phyloP scores from a whole-genome alignment of 2,888 invertebrate genomes.

The Parascotia fuliginaria region DNA sequence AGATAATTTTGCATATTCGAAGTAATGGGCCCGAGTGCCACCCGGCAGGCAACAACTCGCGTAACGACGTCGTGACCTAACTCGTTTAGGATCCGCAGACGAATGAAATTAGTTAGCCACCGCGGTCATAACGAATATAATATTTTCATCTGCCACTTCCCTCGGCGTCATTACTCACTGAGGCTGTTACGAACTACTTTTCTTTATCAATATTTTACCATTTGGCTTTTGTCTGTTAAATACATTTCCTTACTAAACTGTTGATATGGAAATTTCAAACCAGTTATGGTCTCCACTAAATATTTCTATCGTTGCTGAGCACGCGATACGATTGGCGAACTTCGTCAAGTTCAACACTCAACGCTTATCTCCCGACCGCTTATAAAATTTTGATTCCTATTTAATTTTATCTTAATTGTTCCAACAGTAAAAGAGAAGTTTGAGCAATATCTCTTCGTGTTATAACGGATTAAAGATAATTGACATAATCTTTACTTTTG shows the following conservation, averaged over 20 bases:
- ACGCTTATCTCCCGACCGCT: slow-evolving; percentile 79
- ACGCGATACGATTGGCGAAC: slow-evolving; percentile 60
- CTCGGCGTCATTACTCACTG: slow-evolving; percentile 61
- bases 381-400: slow-evolving; percentile 82
- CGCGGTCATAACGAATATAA: slow-evolving; percentile 79
- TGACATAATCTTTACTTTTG: slow-evolving; percentile 37
- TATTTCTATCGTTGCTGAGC: slow-evolving; percentile 42
- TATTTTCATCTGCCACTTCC: slow-evolving; percentile 72
- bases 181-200: slow-evolving; percentile 24
- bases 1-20: slow-evolving; percentile 48
- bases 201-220: slow-evolving; percentile 7
- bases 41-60: slow-evolving; percentile 47
- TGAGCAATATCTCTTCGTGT: slow-evolving; percentile 65
- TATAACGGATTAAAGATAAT: slow-evolving; percentile 57
- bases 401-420: slow-evolving; percentile 82
- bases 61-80: slow-evolving; percentile 64
- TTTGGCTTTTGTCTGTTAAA: slow-evolving; percentile 3
- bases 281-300: slow-evolving; percentile 28
- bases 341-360: slow-evolving; percentile 77
- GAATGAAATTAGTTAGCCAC: slow-evolving; percentile 79
- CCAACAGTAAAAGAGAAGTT: slow-evolving; percentile 75
- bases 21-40: slow-evolving; percentile 35
- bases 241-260: slow-evolving; percentile 4
- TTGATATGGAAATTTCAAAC: slow-evolving; percentile 12
- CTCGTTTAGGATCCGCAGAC: slow-evolving; percentile 78